Evolutionary conservation across 2,888 invertebrate species (phyloP).

Genomic region (Eristalinus aeneus): DNA sequence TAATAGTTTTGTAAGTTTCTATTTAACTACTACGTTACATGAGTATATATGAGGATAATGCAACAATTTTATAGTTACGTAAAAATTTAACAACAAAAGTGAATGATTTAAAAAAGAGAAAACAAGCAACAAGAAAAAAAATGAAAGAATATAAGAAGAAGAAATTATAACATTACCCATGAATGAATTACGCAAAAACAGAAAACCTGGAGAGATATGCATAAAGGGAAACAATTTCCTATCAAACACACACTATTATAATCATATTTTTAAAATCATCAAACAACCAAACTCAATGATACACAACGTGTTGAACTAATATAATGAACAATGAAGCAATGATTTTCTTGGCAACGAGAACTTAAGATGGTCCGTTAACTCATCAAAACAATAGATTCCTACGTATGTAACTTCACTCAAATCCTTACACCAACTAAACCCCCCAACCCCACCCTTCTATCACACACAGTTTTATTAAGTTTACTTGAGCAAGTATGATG

Average conservation of each 20-base stretch:
- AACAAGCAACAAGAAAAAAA: background rate
- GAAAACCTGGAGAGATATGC: conserved; percentile 42
- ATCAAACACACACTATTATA: conserved; percentile 17
- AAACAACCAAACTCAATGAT: too few relatives aligned
- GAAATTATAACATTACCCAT: conserved; percentile 24
- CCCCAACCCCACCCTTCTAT: background rate
- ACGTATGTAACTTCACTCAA: background rate
- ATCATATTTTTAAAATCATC: background rate
- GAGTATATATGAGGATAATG: conserved; percentile 49
- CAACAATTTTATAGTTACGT: conserved; percentile 56
- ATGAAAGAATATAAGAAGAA: background rate
- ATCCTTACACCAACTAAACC: background rate
- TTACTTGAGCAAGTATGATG: conserved; percentile 32
- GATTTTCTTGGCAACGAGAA: conserved; percentile 51
- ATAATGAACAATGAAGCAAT: conserved; percentile 21
- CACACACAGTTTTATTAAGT: background rate
- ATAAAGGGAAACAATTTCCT: background rate
- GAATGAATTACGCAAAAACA: conserved; percentile 34
- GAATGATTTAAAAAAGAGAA: conserved; percentile 53
- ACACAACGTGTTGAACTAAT: background rate
- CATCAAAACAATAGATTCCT: conserved; percentile 19
- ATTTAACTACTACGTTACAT: conserved; percentile 64
- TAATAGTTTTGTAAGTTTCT: conserved; percentile 72
- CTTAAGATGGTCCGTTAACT: conserved; percentile 17
- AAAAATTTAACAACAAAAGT: conserved; percentile 56